Evolutionary conservation across 2,797 vertebrate genomes (phyloP), one percentile per base, ranked within the genome.

Genomic region (Graptemys geographica): DNA sequence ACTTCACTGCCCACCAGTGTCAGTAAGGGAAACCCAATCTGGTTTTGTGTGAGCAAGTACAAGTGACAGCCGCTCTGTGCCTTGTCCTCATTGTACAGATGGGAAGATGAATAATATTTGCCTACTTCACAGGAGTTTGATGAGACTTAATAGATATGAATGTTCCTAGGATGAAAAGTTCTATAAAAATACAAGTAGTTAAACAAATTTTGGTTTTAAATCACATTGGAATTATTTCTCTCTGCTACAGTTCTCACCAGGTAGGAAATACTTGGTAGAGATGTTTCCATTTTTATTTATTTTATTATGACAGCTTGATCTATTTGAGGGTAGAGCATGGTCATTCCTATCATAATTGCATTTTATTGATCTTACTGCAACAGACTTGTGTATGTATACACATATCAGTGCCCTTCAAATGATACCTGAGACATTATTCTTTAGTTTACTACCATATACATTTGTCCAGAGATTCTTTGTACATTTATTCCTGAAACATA

Each of bases 261-360:
- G 18, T 47, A 93, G 78, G 56, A 89, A 93, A 89, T 79, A 21
- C 37, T 8, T 84, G 69, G 28, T 79, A 41, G 79, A 94, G n/a
- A 0, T 4, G 3, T 2, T 41, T 79, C n/a, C 15, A 25, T 41
- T 55, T 49, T 84, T 47, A 37, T n/a, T 53, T 41, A 2, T 15
- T 12, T 49, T 55, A 1, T 59, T 21, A 41, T 51, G 86, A n/a
- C 44, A 56, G 11, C 16, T 52, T 56, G 55, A 31, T 74, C 59
- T 86, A 10, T 86, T 86, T 59, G 52, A 23, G 62, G 31, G 11
- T 5, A 11, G 27, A 82, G 0, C 13, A 1, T 21, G 18, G 25
- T 18, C 18, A 89, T 89, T 19, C 44, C 11, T 31, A 79, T 44
- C 5, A 0, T 28, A 83, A 74, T 19, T 56, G 31, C 52, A 53